These are phyloP conservation scores for Otus scops DNA, from an alignment of 2,797 vertebrate genomes.

Conservation along the genomic window DNA sequence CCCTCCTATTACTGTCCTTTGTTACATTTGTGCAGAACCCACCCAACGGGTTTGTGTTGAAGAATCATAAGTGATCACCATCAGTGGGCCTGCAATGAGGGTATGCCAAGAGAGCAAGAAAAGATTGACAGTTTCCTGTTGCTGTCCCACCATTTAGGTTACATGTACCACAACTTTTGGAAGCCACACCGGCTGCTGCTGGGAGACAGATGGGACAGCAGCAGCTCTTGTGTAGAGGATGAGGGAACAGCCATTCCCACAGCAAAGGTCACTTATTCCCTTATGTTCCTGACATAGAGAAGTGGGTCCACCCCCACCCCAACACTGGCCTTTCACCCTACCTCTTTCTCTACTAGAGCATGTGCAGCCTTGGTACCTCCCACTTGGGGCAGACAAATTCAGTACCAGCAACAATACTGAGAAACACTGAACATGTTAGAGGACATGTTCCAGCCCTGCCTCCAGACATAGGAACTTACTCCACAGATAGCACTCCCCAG, in stretches of 20 bases:
- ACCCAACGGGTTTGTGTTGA: too few relatives aligned
- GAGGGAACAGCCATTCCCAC: background rate
- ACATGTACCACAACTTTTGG: background rate
- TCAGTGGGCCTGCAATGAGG: background rate
- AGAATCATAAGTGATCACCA: background rate
- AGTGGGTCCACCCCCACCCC: background rate
- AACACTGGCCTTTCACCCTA: background rate
- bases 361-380: background rate
- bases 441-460: fast-evolving
- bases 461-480: background rate
- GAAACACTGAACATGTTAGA: background rate
- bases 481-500: background rate
- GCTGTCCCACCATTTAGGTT: background rate
- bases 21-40: background rate
- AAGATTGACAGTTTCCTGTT: background rate
- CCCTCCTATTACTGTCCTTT: background rate
- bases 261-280: background rate
- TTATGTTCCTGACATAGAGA: background rate
- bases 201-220: background rate
- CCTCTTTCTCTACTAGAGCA: background rate
- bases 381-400: background rate
- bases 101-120: background rate
- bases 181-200: background rate
- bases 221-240: background rate
- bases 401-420: background rate